Evolutionary conservation across 2,888 invertebrate genomes (phyloP), one percentile per base, ranked within the genome.

Genomic region (Onthophagus sagittarius): DNA sequence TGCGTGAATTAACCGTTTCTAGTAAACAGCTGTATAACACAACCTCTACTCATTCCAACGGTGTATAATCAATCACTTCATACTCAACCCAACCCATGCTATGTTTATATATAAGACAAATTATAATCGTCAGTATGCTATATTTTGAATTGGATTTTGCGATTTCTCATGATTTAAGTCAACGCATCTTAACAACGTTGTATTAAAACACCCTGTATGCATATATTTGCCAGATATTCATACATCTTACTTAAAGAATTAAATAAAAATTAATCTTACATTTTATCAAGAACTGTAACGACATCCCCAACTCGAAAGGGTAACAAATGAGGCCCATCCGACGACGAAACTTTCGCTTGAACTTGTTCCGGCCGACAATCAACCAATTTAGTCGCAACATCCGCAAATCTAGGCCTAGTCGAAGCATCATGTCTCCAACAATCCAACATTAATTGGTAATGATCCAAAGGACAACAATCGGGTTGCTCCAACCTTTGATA

Each of bases 361-460:
- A 99, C 94, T 87, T 96, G 95, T 82, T 97, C 96, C 0, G 99
- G 98, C 82, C 95, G 91, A 81, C 94, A 92, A 81, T 95, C 94
- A 0, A 94, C 93, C 77, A 99, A 84, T 71, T 91, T 88, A 11
- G 90, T 89, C 71, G 91, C 90, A 23, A 99, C 89, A 77, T 98
- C 96, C 70, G 91, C 90, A 84, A 99, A 99, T 75, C 93, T 94
- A 0, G 99, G 99, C 75, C 99, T 87, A 77, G 93, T 91, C 53
- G 89, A 88, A 0, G 96, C 93, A 79, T 98, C 96, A 82, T 98
- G 97, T 75, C 94, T 91, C 99, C 99, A 99, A 84, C 99, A 99
- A 82, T 96, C 94, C 78, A 94, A 88, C 98, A 99, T 98, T 9
- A 97, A 86, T 6, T 90, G 89, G 83, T 96, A 98, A 84, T 97